Base-by-base conservation (phyloP, 2,888 invertebrate species). In the Panzeria rudis region DNA sequence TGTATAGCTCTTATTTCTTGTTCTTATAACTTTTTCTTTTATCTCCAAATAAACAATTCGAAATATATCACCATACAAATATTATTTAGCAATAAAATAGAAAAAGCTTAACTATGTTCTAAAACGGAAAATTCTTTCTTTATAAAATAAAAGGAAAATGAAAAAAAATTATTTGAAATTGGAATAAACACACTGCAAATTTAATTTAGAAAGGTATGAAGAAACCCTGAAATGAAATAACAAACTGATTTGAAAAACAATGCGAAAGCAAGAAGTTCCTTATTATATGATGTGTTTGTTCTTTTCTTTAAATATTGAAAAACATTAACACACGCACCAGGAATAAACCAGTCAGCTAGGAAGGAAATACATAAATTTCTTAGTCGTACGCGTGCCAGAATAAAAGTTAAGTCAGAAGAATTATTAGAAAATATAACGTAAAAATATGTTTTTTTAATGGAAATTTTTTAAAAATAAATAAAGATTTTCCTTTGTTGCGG, bases 251-350 rank as follows among this genome's bases (percentile, higher is more conserved):
- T n/a, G 62, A 73, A 61, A 61, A 61, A 23, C 20, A 71, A 44
- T 5, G 6, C 15, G 0, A 35, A 23, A 50, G 29, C 8, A 20
- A 29, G 35, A 73, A 62, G 17, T 64, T 54, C 8, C 8, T 25
- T 32, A 41, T 15, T 15, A 8, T n/a, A 52, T 52, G 25, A 17
- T 50, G 15, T 47, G 23, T n/a, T n/a, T n/a, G n/a, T 32, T 59
- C 2, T 32, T 20, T 72, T n/a, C 8, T 13, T 44, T n/a, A 25
- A 44, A 44, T 62, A 25, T 17, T 5, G 0, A 29, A 61, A 38
- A 56, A 44, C 32, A 76, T 41, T 44, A 54, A 54, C 54, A 54
- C 54, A 66, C 54, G 52, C 66, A 17, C 11, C n/a, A 44, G 20
- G 4, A n/a, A 44, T 25, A 50, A 73, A 7, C 20, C 35, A 35